These are phyloP conservation scores for Leucophenga maculata DNA, from an alignment of 2,888 invertebrate genomes.

Conservation along the genomic window DNA sequence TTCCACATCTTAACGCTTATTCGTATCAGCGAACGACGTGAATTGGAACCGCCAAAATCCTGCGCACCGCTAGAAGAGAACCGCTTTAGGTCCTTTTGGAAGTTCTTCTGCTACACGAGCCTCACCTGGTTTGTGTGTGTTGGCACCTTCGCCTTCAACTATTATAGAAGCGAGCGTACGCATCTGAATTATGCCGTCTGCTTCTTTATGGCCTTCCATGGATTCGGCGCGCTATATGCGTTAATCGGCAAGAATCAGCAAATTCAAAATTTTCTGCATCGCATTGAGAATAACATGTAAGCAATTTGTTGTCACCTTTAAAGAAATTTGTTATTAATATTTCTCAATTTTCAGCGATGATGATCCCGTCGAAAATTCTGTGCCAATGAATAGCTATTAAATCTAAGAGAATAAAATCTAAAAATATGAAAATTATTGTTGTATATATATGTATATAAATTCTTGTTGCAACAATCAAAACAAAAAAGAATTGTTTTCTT, in stretches of 20 bases:
- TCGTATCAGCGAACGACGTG: conserved; percentile 53
- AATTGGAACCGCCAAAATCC: conserved; percentile 49
- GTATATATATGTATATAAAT: too few species aligned
- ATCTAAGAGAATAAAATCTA: too few species aligned
- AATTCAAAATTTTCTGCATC: conserved; percentile 59
- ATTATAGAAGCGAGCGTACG: conserved; percentile 56
- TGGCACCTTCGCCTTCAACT: conserved; percentile 59
- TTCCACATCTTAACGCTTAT: conserved; percentile 62
- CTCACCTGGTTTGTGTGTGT: conserved; percentile 57
- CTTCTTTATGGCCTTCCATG: conserved; percentile 58
- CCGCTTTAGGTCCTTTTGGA: conserved; percentile 63
- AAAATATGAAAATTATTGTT: too few species aligned
- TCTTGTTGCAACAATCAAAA: too few species aligned
- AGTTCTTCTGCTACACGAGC: conserved; percentile 58
- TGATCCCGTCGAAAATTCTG: conserved; percentile 59
- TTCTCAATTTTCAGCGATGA: conserved; percentile 47
- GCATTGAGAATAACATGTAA: conserved; percentile 61
- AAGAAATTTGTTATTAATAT: conserved; percentile 33
- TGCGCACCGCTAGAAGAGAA: conserved; percentile 56
- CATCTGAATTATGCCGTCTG: conserved; percentile 66
- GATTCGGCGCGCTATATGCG: conserved; percentile 61
- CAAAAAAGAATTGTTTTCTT: too few species aligned
- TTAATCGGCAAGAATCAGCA: conserved; percentile 62
- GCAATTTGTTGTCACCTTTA: conserved; percentile 17
- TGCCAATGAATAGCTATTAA: conserved; percentile 55